Base-by-base conservation (phyloP, 2,113 vertebrate species). In the Amblyopsis rosae region DNA sequence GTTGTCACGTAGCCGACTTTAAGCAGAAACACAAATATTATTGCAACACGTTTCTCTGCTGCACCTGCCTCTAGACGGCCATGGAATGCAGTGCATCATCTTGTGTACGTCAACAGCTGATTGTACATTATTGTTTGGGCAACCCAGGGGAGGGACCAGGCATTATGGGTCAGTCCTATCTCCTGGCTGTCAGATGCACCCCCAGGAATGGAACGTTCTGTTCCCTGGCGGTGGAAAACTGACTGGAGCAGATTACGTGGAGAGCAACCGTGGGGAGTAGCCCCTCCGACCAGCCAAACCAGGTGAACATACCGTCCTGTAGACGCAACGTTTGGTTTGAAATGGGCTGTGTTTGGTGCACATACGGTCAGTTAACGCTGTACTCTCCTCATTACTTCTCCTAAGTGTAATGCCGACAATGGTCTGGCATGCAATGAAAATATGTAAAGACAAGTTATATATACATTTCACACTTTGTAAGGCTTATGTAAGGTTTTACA, bases 11-110 rank as follows among this genome's bases (percentile, higher is more conserved):
- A 87, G 75, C 69, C 72, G 50, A 57, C 59, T 59, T 60, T 68
- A 45, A 67, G 76, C 58, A 76, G 55, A 59, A 59, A 57, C 48
- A 63, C 67, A 89, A 90, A 90, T 89, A 86, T 90, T 90, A 83
- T 84, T 84, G 73, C 73, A 86, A 81, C 75, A 53, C 59, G 60
- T 84, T 82, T 69, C 62, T 73, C 58, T 16, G 0, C 68, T 72
- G 68, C 77, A 87, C 85, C 78, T 75, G 55, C 58, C 80, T 83
- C 77, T 72, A 78, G 78, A 63, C 59, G 26, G 59, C 19, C 62
- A 17, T 54, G 16, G 41, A 9, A 57, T 76, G 88, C 76, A 80
- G 77, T 84, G 80, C 82, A 26, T 59, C 50, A 35, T 12, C 4
- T 58, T 9, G 17, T 11, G 1, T 26, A 32, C 56, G 13, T 41